Evolutionary conservation across 1,140 invertebrate species (phyloP).

Genomic region (Harlomillsia oculata): DNA sequence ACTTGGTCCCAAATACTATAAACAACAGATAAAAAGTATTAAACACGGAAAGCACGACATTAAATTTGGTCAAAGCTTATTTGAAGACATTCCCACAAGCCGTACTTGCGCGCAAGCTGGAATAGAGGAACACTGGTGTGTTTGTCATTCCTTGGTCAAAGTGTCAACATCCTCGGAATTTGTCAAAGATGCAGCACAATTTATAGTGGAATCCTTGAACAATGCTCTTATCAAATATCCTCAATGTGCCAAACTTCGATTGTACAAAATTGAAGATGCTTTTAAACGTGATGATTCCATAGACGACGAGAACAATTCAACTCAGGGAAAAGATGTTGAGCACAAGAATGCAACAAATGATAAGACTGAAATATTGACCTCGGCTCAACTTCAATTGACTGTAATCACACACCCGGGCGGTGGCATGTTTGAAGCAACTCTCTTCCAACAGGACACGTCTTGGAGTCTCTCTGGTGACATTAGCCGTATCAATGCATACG

Average conservation of each 20-base stretch:
- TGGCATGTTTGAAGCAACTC: slow-evolving; percentile 67
- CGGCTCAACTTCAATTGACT: slow-evolving; percentile 22
- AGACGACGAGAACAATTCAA: background rate
- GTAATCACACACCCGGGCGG: slow-evolving; percentile 56
- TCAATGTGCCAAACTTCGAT: slow-evolving; percentile 25
- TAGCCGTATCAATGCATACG: slow-evolving; percentile 69
- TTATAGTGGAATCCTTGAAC: slow-evolving; percentile 24
- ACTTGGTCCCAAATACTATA: background rate
- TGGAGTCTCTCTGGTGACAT: slow-evolving; percentile 40
- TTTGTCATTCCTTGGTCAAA: slow-evolving; percentile 23
- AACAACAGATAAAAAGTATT: background rate
- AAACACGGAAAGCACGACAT: background rate
- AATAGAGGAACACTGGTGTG: slow-evolving; percentile 30
- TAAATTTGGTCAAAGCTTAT: slow-evolving; percentile 15
- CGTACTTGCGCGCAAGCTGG: slow-evolving; percentile 28
- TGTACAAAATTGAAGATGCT: slow-evolving; percentile 17
- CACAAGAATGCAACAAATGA: background rate
- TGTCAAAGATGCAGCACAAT: slow-evolving; percentile 18
- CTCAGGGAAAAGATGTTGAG: background rate
- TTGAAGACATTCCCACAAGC: slow-evolving; percentile 11
- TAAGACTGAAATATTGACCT: background rate
- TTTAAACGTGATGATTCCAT: background rate
- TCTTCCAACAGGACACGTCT: background rate
- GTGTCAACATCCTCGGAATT: slow-evolving; percentile 8
- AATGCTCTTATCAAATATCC: background rate